Percentiles rank a stretch among this genome's conserved stretches.
phyloP scores from a whole-genome alignment of 2,797 vertebrate species.

The Manis javanica region DNA sequence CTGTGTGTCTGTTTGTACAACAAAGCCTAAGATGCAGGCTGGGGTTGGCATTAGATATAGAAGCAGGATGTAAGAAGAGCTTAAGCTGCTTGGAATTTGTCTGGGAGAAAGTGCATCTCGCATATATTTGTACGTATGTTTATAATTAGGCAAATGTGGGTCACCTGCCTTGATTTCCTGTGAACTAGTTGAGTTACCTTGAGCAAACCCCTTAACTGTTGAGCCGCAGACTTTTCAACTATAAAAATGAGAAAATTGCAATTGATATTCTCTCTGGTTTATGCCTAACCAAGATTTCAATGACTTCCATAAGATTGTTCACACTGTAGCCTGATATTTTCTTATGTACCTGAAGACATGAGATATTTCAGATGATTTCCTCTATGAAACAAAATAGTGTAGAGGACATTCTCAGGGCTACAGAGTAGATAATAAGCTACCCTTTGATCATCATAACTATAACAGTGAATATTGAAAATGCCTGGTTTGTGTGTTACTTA shows the following conservation, averaged over 20 bases:
- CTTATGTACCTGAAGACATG: neutral
- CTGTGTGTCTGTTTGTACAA: neutral
- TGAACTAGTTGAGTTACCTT: constrained; percentile 53
- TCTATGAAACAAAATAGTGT: neutral
- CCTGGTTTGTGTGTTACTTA: neutral
- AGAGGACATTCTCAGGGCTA: neutral
- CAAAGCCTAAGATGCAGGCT: neutral
- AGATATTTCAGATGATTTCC: constrained; percentile 6
- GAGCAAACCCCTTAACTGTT: constrained; percentile 29
- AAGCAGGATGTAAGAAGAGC: neutral
- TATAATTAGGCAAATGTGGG: constrained; percentile 23
- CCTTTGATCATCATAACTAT: neutral
- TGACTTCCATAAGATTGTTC: constrained; percentile 16
- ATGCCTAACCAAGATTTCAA: neutral
- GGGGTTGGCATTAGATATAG: neutral
- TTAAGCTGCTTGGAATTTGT: neutral
- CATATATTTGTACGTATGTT: neutral
- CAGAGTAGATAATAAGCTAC: neutral
- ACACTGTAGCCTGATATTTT: neutral
- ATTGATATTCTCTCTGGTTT: neutral
- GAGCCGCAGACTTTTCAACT: neutral
- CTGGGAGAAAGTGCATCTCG: neutral
- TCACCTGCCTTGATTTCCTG: neutral
- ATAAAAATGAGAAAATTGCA: neutral
- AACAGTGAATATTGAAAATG: neutral